phyloP scores from a whole-genome alignment of 2,888 invertebrate genomes.

The Alviniconcha strummeri region DNA sequence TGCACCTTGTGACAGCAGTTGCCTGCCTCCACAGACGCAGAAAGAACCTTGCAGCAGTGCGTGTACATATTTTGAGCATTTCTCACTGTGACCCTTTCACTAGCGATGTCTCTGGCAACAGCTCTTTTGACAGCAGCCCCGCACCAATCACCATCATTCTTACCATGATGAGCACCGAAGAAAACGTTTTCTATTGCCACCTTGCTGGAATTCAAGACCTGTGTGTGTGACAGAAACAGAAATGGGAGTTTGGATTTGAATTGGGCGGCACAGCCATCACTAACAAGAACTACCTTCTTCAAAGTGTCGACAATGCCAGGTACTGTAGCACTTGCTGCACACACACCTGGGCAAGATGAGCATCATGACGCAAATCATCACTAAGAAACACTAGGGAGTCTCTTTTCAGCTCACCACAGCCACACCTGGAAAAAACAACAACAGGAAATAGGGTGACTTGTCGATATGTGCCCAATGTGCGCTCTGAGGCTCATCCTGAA shows the following conservation, averaged over 20 bases:
- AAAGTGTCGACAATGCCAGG: not conserved
- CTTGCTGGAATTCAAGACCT: not conserved
- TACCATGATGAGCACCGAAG: conserved; percentile 25
- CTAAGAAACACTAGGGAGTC: conserved; percentile 7
- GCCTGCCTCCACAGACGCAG: not conserved
- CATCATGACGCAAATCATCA: conserved; percentile 20
- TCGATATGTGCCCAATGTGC: conserved; percentile 30
- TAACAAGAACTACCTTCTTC: conserved; percentile 20
- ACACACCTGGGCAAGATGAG: conserved; percentile 1
- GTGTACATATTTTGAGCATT: conserved; percentile 10
- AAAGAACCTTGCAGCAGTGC: not conserved
- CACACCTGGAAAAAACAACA: not conserved
- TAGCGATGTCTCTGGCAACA: conserved; percentile 13
- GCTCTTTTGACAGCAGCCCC: conserved; percentile 17
- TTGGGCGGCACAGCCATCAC: conserved; percentile 33
- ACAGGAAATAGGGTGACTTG: conserved; percentile 32
- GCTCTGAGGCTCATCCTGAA: conserved; percentile 31
- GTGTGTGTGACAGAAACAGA: not conserved
- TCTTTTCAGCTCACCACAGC: conserved; percentile 4
- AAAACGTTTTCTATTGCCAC: not conserved
- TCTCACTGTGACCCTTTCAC: not conserved
- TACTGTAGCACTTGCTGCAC: not conserved
- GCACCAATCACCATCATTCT: conserved; percentile 25
- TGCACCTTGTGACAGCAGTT: not conserved
- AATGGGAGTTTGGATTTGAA: conserved; percentile 29